These are phyloP conservation scores for Muscicapa comitata DNA, from an alignment of 2,797 vertebrate genomes.

Conservation along the genomic window DNA sequence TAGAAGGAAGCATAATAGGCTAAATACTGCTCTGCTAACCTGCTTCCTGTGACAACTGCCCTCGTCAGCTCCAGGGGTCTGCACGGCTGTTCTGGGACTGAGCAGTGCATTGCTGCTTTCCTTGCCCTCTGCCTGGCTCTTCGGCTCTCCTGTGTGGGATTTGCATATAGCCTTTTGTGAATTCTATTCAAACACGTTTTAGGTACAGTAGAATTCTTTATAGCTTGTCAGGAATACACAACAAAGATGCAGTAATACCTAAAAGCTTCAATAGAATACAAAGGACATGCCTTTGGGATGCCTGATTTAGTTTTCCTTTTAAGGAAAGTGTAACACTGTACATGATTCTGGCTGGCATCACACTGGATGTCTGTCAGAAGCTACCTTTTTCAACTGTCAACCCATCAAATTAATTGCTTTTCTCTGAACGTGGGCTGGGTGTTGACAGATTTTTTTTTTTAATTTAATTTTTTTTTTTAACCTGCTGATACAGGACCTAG, in stretches of 20 bases:
- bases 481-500: neutral
- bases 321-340: neutral
- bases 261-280: slow-evolving; percentile 14
- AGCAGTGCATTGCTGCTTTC: neutral
- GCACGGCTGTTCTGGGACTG: neutral
- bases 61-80: neutral
- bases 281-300: slow-evolving; percentile 37
- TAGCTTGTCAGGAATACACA: slow-evolving; percentile 23
- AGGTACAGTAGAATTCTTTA: neutral
- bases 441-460: neutral
- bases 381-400: slow-evolving; percentile 49
- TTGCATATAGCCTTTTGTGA: neutral
- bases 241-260: slow-evolving; percentile 11
- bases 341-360: slow-evolving; percentile 27
- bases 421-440: neutral
- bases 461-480: neutral
- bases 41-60: neutral
- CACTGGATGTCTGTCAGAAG: slow-evolving; percentile 38
- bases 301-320: slow-evolving; percentile 24
- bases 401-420: slow-evolving; percentile 56
- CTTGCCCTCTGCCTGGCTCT: neutral
- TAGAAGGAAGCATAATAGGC: neutral
- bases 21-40: neutral
- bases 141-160: neutral
- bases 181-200: neutral